Evolutionary conservation across 2,888 invertebrate species (phyloP), one percentile per base, ranked within the genome.

Genomic region (Callyntrura sp.): DNA sequence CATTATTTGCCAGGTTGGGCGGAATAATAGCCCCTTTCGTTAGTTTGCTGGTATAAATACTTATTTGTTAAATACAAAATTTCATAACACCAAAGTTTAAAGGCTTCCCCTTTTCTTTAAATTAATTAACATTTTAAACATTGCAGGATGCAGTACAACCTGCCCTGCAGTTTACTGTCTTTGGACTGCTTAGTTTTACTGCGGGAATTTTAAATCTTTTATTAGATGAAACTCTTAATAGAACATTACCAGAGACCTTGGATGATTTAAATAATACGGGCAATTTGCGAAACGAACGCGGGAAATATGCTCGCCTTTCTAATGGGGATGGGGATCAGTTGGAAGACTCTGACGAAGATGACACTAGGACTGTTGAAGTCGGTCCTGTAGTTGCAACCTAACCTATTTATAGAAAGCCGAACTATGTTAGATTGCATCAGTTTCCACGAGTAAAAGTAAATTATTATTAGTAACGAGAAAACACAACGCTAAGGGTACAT

Each of bases 1-100:
- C 94, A 0, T 91, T 94, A n/a, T 93, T 93, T 87, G 94, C 94
- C 20, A 87, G 94, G 73, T n/a, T 94, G 28, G 94, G 94, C 5
- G 94, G 94, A n/a, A 93, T 94, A 14, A 20, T 93, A 9, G 93
- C 94, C 9, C 94, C 94, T 1, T 93, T 93, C 79, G 90, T 93
- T 70, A 91, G 93, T 14, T 91, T 94, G 87, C 62, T 93, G 79
- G 93, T 92, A 91, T 90, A 90, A 12, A 4, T 62, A 17, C 14
- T 17, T 51, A 14, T n/a, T n/a, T 78, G 55, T 70, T 82, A 60
- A 20, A 76, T 92, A 68, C 93, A 90, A 90, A 91, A 88, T 48
- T 60, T 45, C 57, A 12, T n/a, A 48, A 35, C 5, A 20, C 6
- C 20, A 70, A 45, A 55, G 3, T 14, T 9, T 55, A 55, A n/a